phyloP scores from a whole-genome alignment of 1,140 invertebrate species.

The Asbolus verrucosus region DNA sequence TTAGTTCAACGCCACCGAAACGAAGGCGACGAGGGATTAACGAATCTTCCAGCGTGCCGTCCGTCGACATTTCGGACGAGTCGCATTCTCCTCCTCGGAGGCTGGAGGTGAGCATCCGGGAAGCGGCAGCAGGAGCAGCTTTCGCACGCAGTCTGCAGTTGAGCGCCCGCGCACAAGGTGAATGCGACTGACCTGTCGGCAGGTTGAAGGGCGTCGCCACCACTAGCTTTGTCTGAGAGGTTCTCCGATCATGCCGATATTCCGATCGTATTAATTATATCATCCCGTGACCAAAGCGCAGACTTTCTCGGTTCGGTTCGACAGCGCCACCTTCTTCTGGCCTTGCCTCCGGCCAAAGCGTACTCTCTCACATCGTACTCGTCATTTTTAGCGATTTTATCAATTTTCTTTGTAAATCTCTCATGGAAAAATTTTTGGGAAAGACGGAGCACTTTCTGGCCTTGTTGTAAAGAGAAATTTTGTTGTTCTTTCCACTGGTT shows the following conservation, averaged over 20 bases:
- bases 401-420: no score
- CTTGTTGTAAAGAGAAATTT: no score
- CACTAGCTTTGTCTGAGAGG: constrained; percentile 49
- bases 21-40: constrained; percentile 4
- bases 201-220: constrained; percentile 63
- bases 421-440: no score
- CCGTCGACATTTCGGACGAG: not conserved
- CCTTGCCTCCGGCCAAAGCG: no score
- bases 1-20: constrained; percentile 28
- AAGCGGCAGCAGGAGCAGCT: constrained; percentile 36
- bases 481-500: no score
- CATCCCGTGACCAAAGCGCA: constrained; percentile 26
- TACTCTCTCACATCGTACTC: no score
- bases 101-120: constrained; percentile 30
- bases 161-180: constrained; percentile 62
- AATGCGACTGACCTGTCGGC: constrained; percentile 62
- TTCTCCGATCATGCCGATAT: constrained; percentile 46
- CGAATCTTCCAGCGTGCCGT: no score
- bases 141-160: constrained; percentile 56
- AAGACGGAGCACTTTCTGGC: no score
- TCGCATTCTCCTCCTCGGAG: not conserved
- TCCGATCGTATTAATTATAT: constrained; percentile 54
- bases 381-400: no score
- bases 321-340: no score
- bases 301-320: constrained; percentile 30